These are phyloP conservation scores for Agrochola lota DNA, from an alignment of 2,888 invertebrate genomes.

Conservation along the genomic window DNA sequence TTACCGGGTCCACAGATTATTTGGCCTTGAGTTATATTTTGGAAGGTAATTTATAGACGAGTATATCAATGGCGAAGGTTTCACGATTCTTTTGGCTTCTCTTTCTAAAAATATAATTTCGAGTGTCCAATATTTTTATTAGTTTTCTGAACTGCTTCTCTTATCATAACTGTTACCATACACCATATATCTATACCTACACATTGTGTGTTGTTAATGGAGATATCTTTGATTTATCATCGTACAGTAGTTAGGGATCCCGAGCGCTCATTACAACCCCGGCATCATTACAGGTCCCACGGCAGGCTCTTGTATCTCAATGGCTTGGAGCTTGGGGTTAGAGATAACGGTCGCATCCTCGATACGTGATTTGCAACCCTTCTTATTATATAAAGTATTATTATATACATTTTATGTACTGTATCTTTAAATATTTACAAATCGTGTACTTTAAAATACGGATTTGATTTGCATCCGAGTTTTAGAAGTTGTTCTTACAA, in stretches of 20 bases:
- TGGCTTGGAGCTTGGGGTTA: slow-evolving; percentile 27
- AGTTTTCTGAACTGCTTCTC: neutral
- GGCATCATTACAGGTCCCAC: slow-evolving; percentile 57
- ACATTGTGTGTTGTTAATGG: slow-evolving; percentile 14
- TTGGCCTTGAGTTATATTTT: slow-evolving; percentile 18
- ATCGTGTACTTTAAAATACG: neutral
- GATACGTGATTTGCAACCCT: slow-evolving; percentile 50
- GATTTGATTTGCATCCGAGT: neutral
- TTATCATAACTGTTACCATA: neutral
- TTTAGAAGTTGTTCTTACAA: neutral
- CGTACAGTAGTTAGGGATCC: slow-evolving; percentile 13
- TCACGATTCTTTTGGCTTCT: neutral
- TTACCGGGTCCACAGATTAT: slow-evolving; percentile 26
- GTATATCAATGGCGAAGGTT: neutral
- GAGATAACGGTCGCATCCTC: slow-evolving; percentile 49
- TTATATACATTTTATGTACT: slow-evolving; percentile 13
- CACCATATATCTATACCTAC: neutral
- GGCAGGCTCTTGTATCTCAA: slow-evolving; percentile 53
- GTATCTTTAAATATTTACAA: slow-evolving; percentile 13
- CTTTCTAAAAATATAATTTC: neutral
- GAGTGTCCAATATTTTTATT: neutral
- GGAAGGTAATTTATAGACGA: slow-evolving; percentile 25
- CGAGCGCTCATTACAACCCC: slow-evolving; percentile 57
- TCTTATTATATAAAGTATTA: slow-evolving; percentile 10
- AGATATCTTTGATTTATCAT: slow-evolving; percentile 42